Evolutionary conservation across 2,888 invertebrate genomes (phyloP).

Genomic region (Hydropsyche betteni): DNA sequence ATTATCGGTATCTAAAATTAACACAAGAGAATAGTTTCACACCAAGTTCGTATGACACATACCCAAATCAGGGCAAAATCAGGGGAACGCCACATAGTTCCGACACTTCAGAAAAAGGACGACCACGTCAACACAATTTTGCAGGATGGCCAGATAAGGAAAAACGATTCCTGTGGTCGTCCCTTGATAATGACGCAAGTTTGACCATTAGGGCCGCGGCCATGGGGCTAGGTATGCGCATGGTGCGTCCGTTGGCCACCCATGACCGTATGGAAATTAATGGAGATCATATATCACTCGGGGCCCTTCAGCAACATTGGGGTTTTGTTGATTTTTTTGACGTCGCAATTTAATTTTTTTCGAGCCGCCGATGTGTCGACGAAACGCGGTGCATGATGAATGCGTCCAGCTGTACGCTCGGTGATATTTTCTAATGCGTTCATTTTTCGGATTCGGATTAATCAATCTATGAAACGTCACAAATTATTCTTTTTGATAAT

Average conservation of each 20-base stretch:
- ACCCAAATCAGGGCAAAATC: too few species aligned
- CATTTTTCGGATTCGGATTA: too few species aligned
- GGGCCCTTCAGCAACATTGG: background rate
- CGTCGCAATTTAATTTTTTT: background rate
- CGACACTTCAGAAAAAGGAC: constrained; percentile 2
- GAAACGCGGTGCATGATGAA: constrained; percentile 4
- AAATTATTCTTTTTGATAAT: too few species aligned
- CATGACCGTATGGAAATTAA: constrained; percentile 15
- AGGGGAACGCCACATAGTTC: too few species aligned
- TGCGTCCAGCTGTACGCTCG: background rate
- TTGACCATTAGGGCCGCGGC: constrained; percentile 22
- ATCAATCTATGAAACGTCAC: too few species aligned
- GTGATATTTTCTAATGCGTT: too few species aligned
- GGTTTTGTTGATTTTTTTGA: constrained; percentile 1
- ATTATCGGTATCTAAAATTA: too few species aligned
- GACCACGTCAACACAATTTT: background rate
- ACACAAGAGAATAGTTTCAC: too few species aligned
- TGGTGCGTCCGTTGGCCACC: background rate
- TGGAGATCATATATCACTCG: constrained; percentile 21
- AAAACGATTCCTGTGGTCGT: constrained; percentile 20
- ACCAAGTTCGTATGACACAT: too few species aligned
- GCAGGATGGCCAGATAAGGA: constrained; percentile 18
- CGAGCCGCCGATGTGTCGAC: background rate
- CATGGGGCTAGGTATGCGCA: background rate
- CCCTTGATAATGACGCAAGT: constrained; percentile 22